Percentiles rank a stretch among this genome's conserved stretches.
phyloP scores from a whole-genome alignment of 2,797 vertebrate species.

The Sebastiscus albofasciatus region DNA sequence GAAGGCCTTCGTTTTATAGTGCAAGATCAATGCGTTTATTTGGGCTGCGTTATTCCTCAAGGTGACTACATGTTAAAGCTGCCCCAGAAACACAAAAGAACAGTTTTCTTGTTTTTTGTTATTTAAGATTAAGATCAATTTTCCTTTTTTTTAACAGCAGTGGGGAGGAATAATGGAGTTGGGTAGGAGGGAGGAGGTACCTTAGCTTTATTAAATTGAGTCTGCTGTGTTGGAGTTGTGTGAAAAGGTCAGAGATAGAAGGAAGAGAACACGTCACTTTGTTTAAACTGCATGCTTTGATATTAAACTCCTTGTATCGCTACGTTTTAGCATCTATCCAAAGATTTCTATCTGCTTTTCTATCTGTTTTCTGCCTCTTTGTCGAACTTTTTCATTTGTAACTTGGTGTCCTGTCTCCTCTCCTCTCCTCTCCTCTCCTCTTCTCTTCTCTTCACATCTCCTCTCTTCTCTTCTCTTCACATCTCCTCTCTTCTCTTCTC shows the following conservation, averaged over 20 bases:
- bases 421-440: neutral
- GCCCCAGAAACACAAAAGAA: slow-evolving; percentile 70
- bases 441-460: neutral
- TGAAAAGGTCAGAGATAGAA: slow-evolving; percentile 39
- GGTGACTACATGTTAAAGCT: slow-evolving; percentile 70
- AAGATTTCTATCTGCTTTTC: neutral
- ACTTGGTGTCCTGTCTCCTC: neutral
- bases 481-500: neutral
- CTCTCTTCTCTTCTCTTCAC: neutral
- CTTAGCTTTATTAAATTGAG: slow-evolving; percentile 62
- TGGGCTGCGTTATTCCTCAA: slow-evolving; percentile 72
- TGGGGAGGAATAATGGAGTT: slow-evolving; percentile 38
- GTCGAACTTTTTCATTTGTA: neutral
- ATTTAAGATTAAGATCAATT: slow-evolving; percentile 69
- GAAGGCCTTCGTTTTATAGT: slow-evolving; percentile 63
- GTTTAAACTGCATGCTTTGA: slow-evolving; percentile 22
- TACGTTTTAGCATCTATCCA: neutral
- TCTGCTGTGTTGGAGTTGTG: slow-evolving; percentile 44
- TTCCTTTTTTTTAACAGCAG: slow-evolving; percentile 14
- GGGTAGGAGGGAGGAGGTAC: slow-evolving; percentile 33
- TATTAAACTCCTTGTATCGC: neutral
- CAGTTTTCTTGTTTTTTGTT: slow-evolving; percentile 65
- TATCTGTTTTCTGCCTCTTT: neutral
- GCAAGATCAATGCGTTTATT: slow-evolving; percentile 71
- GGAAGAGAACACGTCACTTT: slow-evolving; percentile 21